Evolutionary conservation across 2,888 invertebrate genomes (phyloP), one percentile per base, ranked within the genome.

Genomic region (Oscheius myriophilus): DNA sequence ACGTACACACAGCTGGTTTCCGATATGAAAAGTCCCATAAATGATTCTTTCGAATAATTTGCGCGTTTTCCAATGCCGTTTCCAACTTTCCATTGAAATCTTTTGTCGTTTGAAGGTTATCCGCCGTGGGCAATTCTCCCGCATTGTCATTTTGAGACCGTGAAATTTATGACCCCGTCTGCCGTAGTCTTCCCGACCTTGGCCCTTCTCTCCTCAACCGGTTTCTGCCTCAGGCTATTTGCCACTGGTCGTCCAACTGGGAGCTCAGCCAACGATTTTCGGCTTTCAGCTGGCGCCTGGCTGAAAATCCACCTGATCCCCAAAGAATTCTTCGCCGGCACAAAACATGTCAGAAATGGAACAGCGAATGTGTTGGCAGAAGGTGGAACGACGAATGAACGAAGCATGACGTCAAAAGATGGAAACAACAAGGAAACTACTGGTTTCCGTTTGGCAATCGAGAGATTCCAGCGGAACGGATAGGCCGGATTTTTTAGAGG

Each of bases 231-330:
- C 14, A 21, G 25, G 33, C 39, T 33, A 39, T 57, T 57, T 57
- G 57, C 57, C 57, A 57, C 11, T 41, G 42, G 57, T 43, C 57
- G n/a, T 2, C 25, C 23, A 16, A 16, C 16, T 26, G 16, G 55
- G 33, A 33, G 61, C 45, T 61, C 46, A 61, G 61, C 61, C 49
- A n/a, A 26, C 61, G 61, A 46, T 61, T 61, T 61, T 61, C 61
- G 61, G 61, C 46, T 61, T 61, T 46, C 16, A 11, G 49, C 11
- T 18, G 6, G 18, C 49, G 49, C 18, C 23, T 49, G 18, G 11
- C 46, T 25, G 46, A 33, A 49, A 18, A 21, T 1, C 16, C 16
- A 18, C 23, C 2, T 45, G 43, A 25, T 43, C 33, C n/a, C 61
- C 18, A 11, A 55, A 18, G 41, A 9, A 18, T 54, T 54, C 33